A percentile compares a stretch with the other conserved stretches of the same genome.
Conservation (phyloP, 2,888 invertebrate species). For the Mythimna loreyi region DNA sequence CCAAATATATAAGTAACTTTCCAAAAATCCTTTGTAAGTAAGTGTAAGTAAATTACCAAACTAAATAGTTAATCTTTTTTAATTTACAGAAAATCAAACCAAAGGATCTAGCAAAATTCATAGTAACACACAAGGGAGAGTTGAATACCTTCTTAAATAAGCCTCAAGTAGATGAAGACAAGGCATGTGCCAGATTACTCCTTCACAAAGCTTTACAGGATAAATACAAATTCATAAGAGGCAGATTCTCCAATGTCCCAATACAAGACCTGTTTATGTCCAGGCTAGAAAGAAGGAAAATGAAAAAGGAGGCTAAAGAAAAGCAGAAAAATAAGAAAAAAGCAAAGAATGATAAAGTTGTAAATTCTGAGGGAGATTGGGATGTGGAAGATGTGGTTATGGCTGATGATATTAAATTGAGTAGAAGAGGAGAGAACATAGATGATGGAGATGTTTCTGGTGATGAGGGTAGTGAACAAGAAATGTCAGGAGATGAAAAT, state of each 20-base stretch:
- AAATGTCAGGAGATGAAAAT: slow-evolving; percentile 47
- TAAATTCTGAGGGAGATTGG: slow-evolving; percentile 79
- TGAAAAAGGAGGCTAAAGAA: slow-evolving; percentile 83
- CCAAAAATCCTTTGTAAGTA: too few species aligned
- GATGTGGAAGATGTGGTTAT: slow-evolving; percentile 74
- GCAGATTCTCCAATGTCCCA: slow-evolving; percentile 80
- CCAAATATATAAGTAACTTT: too few species aligned
- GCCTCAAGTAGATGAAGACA: slow-evolving; percentile 80
- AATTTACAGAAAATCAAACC: slow-evolving; percentile 86
- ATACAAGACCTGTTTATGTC: slow-evolving; percentile 87
- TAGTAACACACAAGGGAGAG: slow-evolving; percentile 81
- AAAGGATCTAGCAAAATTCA: slow-evolving; percentile 83
- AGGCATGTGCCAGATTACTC: slow-evolving; percentile 84
- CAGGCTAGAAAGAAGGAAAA: slow-evolving; percentile 80
- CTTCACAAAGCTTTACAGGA: slow-evolving; percentile 83
- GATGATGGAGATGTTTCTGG: slow-evolving; percentile 25
- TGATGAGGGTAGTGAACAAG: slow-evolving; percentile 40
- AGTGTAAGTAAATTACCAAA: too few species aligned
- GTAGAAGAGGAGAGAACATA: slow-evolving; percentile 27
- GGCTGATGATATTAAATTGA: slow-evolving; percentile 48
- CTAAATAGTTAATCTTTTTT: slow-evolving; percentile 3
- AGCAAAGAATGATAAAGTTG: slow-evolving; percentile 68
- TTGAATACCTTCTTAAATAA: slow-evolving; percentile 81
- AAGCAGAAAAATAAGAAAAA: slow-evolving; percentile 80
- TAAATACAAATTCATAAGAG: slow-evolving; percentile 81